Conservation (phyloP, 2,888 invertebrate species). For the Volucella inanis region DNA sequence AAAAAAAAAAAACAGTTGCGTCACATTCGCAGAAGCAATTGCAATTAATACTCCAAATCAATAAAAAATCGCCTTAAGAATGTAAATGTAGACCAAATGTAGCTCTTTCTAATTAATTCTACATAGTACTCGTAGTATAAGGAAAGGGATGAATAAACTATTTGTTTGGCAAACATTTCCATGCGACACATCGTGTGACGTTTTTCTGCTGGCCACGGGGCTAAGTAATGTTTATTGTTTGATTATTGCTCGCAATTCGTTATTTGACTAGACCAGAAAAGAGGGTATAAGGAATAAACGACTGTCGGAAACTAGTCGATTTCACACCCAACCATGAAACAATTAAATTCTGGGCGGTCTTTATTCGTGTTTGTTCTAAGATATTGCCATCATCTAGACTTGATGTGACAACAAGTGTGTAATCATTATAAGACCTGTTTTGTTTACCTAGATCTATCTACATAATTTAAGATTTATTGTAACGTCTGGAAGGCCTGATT, state of each 20-base stretch:
- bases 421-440: too few species aligned
- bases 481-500: too few species aligned
- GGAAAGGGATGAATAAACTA: background rate
- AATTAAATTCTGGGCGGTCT: too few species aligned
- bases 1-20: background rate
- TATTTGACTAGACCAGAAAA: background rate
- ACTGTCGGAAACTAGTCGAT: constrained; percentile 4
- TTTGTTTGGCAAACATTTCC: background rate
- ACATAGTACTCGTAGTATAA: background rate
- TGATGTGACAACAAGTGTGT: too few species aligned
- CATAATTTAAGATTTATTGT: too few species aligned
- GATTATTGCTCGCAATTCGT: background rate
- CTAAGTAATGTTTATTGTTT: constrained; percentile 1
- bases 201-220: background rate
- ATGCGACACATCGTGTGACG: background rate
- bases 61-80: constrained; percentile 12
- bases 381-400: too few species aligned
- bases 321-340: too few species aligned
- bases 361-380: too few species aligned
- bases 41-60: constrained; percentile 29
- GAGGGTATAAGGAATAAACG: background rate
- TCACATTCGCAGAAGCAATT: constrained; percentile 17
- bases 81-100: constrained; percentile 13
- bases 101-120: constrained; percentile 7
- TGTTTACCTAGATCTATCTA: too few species aligned